These are phyloP conservation scores for Rhynchophorus ferrugineus DNA, from an alignment of 1,140 invertebrate species.

Conservation along the genomic window DNA sequence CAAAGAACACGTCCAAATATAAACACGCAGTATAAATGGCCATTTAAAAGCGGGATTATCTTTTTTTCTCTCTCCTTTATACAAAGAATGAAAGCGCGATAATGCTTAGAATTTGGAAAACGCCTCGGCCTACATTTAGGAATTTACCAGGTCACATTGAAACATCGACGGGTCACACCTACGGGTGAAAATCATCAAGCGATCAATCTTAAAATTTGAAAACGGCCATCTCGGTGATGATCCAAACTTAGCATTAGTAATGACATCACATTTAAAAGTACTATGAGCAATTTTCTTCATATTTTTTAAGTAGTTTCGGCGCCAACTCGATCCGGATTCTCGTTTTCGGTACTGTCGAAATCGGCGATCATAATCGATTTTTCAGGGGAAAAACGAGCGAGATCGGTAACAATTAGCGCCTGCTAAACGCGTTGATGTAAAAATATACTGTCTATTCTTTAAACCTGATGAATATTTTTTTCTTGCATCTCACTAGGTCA, in stretches of 20 bases:
- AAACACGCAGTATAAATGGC: conserved; percentile 3
- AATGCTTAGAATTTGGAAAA: background rate
- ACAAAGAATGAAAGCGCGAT: background rate
- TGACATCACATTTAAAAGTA: conserved; percentile 21
- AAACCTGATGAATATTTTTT: background rate
- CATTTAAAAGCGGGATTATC: conserved; percentile 13
- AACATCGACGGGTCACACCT: background rate
- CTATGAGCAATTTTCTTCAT: conserved; percentile 16
- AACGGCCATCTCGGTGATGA: conserved; percentile 7
- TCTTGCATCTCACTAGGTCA: background rate
- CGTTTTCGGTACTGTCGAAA: too few relatives aligned
- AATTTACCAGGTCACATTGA: background rate
- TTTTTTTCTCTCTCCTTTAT: conserved; percentile 16
- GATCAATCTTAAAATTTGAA: too few relatives aligned
- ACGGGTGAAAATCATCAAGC: background rate
- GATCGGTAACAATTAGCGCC: background rate
- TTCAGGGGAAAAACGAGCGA: too few relatives aligned
- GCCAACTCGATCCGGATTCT: too few relatives aligned
- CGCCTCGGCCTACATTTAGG: too few relatives aligned
- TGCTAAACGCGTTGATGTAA: conserved; percentile 5
- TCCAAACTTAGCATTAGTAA: conserved; percentile 10
- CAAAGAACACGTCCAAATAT: background rate
- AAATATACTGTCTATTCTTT: conserved; percentile 15
- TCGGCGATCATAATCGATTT: too few relatives aligned
- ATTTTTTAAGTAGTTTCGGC: background rate